Conservation (phyloP, 2,888 invertebrate species). For the Pachycephus smyrnensis region DNA sequence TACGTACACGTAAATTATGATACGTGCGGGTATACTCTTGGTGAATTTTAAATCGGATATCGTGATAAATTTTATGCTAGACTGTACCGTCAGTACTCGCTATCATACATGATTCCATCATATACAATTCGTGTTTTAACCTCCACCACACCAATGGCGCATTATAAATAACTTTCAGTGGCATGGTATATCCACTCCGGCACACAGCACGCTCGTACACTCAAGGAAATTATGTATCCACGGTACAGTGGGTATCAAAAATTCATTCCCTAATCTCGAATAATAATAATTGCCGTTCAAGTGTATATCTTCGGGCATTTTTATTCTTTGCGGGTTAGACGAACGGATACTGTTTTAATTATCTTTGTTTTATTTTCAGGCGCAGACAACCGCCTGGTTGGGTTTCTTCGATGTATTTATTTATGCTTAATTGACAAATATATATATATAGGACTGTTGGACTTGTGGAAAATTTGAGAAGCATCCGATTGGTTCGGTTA, state of each 20-base stretch:
- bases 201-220: slow-evolving; percentile 16
- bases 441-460: too few relatives aligned
- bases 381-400: neutral
- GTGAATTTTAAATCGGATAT: neutral
- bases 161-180: slow-evolving; percentile 56
- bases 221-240: slow-evolving; percentile 45
- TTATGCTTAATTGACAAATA: neutral
- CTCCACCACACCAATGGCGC: slow-evolving; percentile 41
- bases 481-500: too few relatives aligned
- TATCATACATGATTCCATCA: slow-evolving; percentile 48
- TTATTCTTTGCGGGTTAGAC: neutral
- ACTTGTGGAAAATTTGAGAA: too few relatives aligned
- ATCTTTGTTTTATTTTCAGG: neutral
- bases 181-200: slow-evolving; percentile 17
- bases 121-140: slow-evolving; percentile 47
- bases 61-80: slow-evolving; percentile 27
- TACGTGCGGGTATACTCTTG: neutral
- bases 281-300: slow-evolving; percentile 18
- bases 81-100: slow-evolving; percentile 40
- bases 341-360: slow-evolving; percentile 2
- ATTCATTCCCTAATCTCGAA: slow-evolving; percentile 24
- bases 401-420: neutral
- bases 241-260: slow-evolving; percentile 36
- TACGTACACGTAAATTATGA: neutral
- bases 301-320: neutral